Evolutionary conservation across 2,888 invertebrate genomes (phyloP).

Genomic region (Sussaba pulchella): DNA sequence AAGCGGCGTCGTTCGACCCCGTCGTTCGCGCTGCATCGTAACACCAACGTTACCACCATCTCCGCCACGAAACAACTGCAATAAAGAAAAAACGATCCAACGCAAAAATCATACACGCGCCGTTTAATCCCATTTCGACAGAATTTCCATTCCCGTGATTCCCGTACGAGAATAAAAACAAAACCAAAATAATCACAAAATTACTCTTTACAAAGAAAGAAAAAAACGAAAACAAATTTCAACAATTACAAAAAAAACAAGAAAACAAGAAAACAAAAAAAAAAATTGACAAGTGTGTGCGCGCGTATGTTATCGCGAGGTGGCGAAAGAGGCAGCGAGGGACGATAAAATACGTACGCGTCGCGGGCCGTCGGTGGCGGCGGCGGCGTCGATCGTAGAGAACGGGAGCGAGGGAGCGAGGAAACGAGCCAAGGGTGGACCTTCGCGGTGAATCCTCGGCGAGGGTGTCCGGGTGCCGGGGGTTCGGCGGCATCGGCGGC

Average conservation of each 20-base stretch:
- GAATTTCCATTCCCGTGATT: conserved; percentile 35
- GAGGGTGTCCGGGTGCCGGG: conserved; percentile 27
- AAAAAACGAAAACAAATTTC: neutral
- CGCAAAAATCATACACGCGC: neutral
- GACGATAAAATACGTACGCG: conserved; percentile 31
- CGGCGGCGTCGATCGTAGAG: conserved; percentile 15
- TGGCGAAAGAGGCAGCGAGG: conserved; percentile 5
- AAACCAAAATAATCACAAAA: neutral
- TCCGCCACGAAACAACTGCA: conserved; percentile 23
- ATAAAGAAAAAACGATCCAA: conserved; percentile 27
- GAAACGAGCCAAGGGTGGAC: conserved; percentile 44
- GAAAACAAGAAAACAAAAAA: neutral
- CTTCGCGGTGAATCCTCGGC: conserved; percentile 33
- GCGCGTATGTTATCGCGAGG: conserved; percentile 30
- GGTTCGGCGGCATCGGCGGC: conserved; percentile 31
- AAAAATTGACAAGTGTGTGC: conserved; percentile 36
- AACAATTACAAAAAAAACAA: neutral
- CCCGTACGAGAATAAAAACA: conserved; percentile 21
- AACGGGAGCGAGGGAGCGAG: conserved; percentile 31
- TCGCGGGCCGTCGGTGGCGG: neutral
- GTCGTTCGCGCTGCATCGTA: conserved; percentile 24
- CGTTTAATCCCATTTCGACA: conserved; percentile 5
- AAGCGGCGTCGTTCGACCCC: conserved; percentile 33
- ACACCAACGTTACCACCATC: neutral
- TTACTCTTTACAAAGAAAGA: neutral